Base-by-base conservation (phyloP, 2,113 vertebrate species). In the Platysteira castanea region DNA sequence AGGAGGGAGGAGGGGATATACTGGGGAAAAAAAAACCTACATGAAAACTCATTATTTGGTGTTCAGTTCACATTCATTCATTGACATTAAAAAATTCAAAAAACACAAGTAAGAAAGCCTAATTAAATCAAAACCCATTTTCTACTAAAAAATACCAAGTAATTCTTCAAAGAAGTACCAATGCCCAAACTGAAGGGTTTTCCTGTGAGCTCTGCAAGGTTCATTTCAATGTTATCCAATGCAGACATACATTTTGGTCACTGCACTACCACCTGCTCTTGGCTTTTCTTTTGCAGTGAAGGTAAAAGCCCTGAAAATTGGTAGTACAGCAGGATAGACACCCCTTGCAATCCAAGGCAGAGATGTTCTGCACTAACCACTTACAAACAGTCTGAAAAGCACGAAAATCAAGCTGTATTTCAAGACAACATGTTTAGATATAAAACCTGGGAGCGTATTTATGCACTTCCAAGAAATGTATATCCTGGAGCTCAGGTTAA, bases 21-120 rank as follows among this genome's bases (percentile, higher is more conserved):
- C 0, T 27, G 13, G 47, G 37, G 3, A 30, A 63, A 59, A 65
- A 50, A 35, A 20, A 41, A 10, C 4, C 1, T 33, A 28, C 13
- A 53, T 13, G 21, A 61, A 85, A 91, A 73, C 12, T 4, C 7
- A 1, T 65, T 37, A 8, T 37, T 70, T 37, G 23, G 5, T 53
- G 15, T 49, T 67, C 6, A 2, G 23, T 19, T 35, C 7, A 21
- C 27, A 28, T 20, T 46, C 7, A 30, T 53, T 49, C 22, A n/a
- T 16, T 73, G 31, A 28, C 24, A 73, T 28, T 35, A 31, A 77
- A 85, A 56, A 15, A 50, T 19, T 42, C 17, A 23, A 26, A 52
- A 60, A 41, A 16, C 2, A 47, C 5, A 21, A 52, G 9, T 44
- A 35, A 63, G 18, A 63, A 73, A 63, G 18, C 11, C 27, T 63